These are phyloP conservation scores for Salvelinus namaycush DNA, from an alignment of 2,113 vertebrate genomes.

Conservation along the genomic window DNA sequence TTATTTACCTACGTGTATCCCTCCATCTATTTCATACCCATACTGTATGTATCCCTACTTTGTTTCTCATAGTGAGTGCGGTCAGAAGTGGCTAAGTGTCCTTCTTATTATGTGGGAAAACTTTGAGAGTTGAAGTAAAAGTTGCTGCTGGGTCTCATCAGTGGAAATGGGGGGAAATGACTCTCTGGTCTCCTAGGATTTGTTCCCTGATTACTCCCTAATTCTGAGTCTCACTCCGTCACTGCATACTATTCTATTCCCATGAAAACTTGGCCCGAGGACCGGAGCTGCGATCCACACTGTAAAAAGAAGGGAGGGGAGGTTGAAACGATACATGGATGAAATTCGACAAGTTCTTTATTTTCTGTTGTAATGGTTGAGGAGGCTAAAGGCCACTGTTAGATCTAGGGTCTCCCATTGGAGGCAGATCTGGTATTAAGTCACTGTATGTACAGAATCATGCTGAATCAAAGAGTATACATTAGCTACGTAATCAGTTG, in stretches of 20 bases:
- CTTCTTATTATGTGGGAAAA: constrained; percentile 59
- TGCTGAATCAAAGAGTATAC: constrained; percentile 1
- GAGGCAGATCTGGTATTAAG: constrained; percentile 10
- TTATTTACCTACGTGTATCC: constrained; percentile 58
- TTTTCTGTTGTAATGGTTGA: constrained; percentile 30
- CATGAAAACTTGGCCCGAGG: constrained; percentile 64
- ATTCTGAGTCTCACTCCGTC: constrained; percentile 57
- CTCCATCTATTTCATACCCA: constrained; percentile 47
- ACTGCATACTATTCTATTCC: constrained; percentile 56
- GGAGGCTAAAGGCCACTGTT: constrained; percentile 7
- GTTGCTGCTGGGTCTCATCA: constrained; percentile 71
- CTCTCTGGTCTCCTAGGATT: constrained; percentile 69
- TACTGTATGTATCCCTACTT: constrained; percentile 1
- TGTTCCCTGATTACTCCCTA: constrained; percentile 67
- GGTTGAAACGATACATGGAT: constrained; percentile 41
- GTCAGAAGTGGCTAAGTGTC: constrained; percentile 40
- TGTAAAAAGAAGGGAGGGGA: constrained; percentile 13
- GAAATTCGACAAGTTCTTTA: constrained; percentile 46
- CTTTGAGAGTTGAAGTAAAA: constrained; percentile 48
- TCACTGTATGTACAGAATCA: not conserved
- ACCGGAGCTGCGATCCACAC: constrained; percentile 4
- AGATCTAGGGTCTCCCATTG: constrained; percentile 26
- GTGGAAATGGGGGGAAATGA: constrained; percentile 58
- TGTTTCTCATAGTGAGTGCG: constrained; percentile 34
- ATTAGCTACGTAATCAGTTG: constrained; percentile 1